Evolutionary conservation across 2,888 invertebrate genomes (phyloP).

Genomic region (Trichacis sp.): DNA sequence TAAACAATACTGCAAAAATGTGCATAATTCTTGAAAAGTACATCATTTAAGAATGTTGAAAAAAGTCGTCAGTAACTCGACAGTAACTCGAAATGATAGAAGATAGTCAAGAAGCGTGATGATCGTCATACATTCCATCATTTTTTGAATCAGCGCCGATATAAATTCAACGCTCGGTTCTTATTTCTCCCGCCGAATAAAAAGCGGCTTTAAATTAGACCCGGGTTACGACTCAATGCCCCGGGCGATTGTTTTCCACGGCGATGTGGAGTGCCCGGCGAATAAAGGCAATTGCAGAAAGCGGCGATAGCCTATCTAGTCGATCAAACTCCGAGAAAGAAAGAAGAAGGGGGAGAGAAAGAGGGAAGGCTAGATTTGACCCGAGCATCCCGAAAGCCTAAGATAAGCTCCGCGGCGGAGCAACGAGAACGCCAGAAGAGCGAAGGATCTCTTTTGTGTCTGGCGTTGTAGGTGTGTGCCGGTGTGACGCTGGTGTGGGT

Average conservation of each 20-base stretch:
- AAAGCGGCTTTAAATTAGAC: neutral
- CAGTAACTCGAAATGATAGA: too few species aligned
- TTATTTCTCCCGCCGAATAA: too few species aligned
- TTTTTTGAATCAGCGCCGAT: too few species aligned
- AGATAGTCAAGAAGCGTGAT: too few species aligned
- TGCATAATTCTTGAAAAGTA: too few species aligned
- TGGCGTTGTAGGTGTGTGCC: slow-evolving; percentile 29
- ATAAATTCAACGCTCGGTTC: too few species aligned
- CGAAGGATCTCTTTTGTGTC: slow-evolving; percentile 40
- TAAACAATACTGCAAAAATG: too few species aligned
- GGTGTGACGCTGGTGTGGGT: slow-evolving; percentile 32
- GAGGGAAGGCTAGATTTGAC: slow-evolving; percentile 36
- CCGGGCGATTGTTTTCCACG: slow-evolving; percentile 7
- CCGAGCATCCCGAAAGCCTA: slow-evolving; percentile 24
- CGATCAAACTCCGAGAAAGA: slow-evolving; percentile 24
- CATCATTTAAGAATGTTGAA: too few species aligned
- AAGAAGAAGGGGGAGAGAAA: neutral
- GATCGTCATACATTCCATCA: too few species aligned
- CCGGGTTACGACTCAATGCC: neutral
- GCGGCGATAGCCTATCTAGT: slow-evolving; percentile 39
- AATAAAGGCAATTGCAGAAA: slow-evolving; percentile 42
- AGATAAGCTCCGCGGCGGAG: slow-evolving; percentile 23
- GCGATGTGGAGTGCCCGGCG: slow-evolving; percentile 28
- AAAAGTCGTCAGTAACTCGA: too few species aligned
- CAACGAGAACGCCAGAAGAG: slow-evolving; percentile 7